A percentile compares a stretch with the other conserved stretches of the same genome.
phyloP scores from a whole-genome alignment of 2,113 vertebrate species.

The Anguilla rostrata region DNA sequence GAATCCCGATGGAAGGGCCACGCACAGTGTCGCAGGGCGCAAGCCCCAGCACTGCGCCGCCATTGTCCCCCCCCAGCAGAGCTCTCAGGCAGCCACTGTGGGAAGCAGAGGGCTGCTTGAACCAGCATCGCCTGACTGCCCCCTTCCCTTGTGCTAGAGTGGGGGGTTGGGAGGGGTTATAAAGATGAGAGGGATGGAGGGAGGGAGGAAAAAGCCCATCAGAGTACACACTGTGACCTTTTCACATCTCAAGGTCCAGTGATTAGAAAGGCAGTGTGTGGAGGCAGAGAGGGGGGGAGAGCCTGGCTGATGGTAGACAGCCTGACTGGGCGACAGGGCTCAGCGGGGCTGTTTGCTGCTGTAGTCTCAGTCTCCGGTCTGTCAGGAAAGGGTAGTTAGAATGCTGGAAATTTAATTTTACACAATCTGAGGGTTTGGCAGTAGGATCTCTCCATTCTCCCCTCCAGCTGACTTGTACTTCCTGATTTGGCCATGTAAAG shows the following conservation, averaged over 20 bases:
- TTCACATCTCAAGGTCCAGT: constrained; percentile 30
- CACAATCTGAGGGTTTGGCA: not conserved
- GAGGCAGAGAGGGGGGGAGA: not conserved
- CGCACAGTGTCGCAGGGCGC: too few species aligned
- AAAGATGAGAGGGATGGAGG: not conserved
- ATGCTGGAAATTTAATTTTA: not conserved
- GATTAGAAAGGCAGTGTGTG: constrained; percentile 25
- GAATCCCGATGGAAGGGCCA: not conserved
- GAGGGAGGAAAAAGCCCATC: constrained; percentile 5
- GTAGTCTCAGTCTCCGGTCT: not conserved
- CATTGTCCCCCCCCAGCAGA: not conserved
- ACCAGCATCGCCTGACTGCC: constrained; percentile 78
- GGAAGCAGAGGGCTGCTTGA: constrained; percentile 67
- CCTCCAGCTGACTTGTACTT: not conserved
- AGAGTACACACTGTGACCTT: constrained; percentile 27
- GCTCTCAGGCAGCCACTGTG: not conserved
- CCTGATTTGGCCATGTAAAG: not conserved
- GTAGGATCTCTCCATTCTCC: not conserved
- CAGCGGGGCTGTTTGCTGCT: constrained; percentile 11
- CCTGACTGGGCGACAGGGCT: constrained; percentile 14
- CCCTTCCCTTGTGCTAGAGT: constrained; percentile 65
- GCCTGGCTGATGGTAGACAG: not conserved
- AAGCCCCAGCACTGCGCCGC: not conserved
- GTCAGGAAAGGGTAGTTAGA: not conserved
- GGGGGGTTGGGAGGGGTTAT: not conserved